A percentile compares a stretch with the other conserved stretches of the same genome.
Evolutionary conservation across 2,888 invertebrate species (phyloP).

Genomic region (Erpobdella octoculata): DNA sequence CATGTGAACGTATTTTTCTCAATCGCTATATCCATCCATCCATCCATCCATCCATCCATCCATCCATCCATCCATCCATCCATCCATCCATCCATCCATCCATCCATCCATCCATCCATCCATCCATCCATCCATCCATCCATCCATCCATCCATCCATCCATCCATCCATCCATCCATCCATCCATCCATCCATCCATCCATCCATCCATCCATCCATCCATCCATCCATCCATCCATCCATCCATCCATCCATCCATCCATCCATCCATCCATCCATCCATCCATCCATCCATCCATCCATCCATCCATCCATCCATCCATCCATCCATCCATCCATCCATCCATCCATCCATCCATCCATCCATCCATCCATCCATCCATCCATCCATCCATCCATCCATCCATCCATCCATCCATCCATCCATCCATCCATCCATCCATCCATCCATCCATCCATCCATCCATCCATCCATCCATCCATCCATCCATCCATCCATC

Average conservation of each 20-base stretch:
- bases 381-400: not conserved
- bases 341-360: not conserved
- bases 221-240: not conserved
- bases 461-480: not conserved
- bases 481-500: not conserved
- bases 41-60: not conserved
- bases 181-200: not conserved
- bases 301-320: not conserved
- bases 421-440: not conserved
- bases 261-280: not conserved
- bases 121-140: constrained; percentile 9
- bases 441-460: not conserved
- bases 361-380: not conserved
- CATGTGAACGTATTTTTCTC: not conserved
- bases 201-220: not conserved
- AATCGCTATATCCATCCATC: not conserved
- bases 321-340: not conserved
- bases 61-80: not conserved
- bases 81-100: not conserved
- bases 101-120: constrained; percentile 9
- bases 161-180: not conserved
- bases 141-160: not conserved
- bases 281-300: not conserved
- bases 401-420: not conserved
- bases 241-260: not conserved